Base-by-base conservation (phyloP, 2,888 invertebrate species). In the Apotomis betuletana region DNA sequence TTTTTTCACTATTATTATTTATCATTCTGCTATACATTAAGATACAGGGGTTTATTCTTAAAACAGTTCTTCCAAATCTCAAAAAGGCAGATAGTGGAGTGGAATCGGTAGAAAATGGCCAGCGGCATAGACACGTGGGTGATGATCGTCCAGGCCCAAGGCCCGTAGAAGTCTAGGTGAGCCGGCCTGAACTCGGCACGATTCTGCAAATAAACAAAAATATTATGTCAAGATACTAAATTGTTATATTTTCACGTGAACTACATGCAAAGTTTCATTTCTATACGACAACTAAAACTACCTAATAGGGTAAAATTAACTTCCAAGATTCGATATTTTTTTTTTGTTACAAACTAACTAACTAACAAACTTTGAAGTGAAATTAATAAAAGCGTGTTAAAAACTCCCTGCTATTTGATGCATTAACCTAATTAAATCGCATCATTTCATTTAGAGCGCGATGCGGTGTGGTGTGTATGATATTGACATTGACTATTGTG, bases 51-150 rank as follows among this genome's bases (percentile, higher is more conserved):
- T 84, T 91, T 93, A 77, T 95, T 95, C 84, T 98, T 98, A 89
- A 97, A 98, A 64, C 97, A 96, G 75, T 96, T 95, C 86, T 97
- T 98, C 98, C 98, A 98, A 70, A 98, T 96, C 87, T 98, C 98
- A 81, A 97, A 98, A 27, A 98, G 94, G 86, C 98, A 98, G 78
- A 98, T 98, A 0, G 98, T 97, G 3, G 97, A 97, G 87, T 98
- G 98, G 84, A 98, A 98, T 57, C 98, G 94, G 88, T 97, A 98
- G 90, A 98, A 98, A 79, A 98, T 97, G 0, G 97, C 97, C 61
- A 98, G 90, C 0, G 98, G 98, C 96, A 97, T 97, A 0, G 97
- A 97, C 0, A 97, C 96, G 84, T 98, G 97, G 0, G 97, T 97
- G 79, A 98, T 97, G 78, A 98, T 97, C 0, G 97, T 97, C 98